Evolutionary conservation across 2,797 vertebrate genomes (phyloP).

Genomic region (Phoebastria nigripes): DNA sequence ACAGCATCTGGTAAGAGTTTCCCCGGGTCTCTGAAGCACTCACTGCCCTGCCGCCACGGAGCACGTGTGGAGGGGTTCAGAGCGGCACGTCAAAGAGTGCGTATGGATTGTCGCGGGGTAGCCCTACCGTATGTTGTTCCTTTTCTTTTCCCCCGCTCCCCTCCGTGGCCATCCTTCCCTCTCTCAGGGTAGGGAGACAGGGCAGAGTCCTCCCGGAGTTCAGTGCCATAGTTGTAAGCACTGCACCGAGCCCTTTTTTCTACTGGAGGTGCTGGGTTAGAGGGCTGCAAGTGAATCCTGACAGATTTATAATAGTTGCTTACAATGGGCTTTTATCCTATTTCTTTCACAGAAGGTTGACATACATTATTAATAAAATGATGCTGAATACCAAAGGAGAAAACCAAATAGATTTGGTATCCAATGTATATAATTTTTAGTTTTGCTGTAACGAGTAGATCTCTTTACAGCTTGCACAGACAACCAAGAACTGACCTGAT

Average conservation of each 20-base stretch:
- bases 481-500: background rate
- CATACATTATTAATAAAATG: background rate
- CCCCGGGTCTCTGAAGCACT: fast-evolving
- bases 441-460: background rate
- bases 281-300: background rate
- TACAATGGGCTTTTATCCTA: background rate
- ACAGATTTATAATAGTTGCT: background rate
- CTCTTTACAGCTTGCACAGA: background rate
- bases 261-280: background rate
- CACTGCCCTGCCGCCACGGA: too few species aligned
- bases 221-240: fast-evolving
- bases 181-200: fast-evolving
- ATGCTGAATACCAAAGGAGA: background rate
- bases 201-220: background rate
- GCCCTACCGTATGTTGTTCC: fast-evolving
- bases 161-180: background rate
- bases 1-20: conserved; percentile 90
- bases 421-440: too few species aligned
- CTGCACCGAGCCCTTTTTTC: fast-evolving
- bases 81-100: fast-evolving
- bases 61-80: background rate
- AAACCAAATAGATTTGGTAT: background rate
- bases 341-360: background rate
- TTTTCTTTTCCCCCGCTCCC: background rate
- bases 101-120: fast-evolving